Conservation (phyloP, 2,113 vertebrate genomes). For the Puma concolor region DNA sequence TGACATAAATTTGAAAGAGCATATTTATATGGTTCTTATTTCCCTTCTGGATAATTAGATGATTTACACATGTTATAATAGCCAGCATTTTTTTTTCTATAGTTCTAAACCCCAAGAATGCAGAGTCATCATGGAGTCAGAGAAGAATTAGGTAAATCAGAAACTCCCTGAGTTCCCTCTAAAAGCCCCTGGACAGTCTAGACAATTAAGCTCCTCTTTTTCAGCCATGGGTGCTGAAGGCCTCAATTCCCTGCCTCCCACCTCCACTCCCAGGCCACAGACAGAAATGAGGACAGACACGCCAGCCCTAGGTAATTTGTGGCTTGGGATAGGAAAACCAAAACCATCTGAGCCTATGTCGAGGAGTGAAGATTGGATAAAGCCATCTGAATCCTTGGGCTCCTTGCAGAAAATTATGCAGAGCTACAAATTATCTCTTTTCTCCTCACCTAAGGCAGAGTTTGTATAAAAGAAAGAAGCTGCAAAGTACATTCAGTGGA, state of each 20-base stretch:
- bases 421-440: background rate
- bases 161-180: background rate
- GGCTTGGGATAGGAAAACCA: background rate
- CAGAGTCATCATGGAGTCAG: background rate
- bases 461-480: background rate
- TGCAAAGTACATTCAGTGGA: background rate
- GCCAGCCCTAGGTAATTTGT: background rate
- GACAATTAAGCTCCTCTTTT: background rate
- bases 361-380: background rate
- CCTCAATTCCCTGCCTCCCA: background rate
- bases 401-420: background rate
- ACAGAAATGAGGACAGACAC: background rate
- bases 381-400: background rate
- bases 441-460: background rate
- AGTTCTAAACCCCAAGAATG: background rate
- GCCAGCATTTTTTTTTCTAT: background rate
- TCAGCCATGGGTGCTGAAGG: background rate
- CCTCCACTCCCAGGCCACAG: background rate
- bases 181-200: background rate
- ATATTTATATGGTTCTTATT: background rate
- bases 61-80: background rate
- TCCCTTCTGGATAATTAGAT: background rate
- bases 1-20: background rate
- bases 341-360: background rate
- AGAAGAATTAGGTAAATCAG: background rate